Percentiles rank a stretch among this genome's conserved stretches.
These are phyloP conservation scores for Cuculus canorus DNA, from an alignment of 2,797 vertebrate species.

Conservation along the genomic window DNA sequence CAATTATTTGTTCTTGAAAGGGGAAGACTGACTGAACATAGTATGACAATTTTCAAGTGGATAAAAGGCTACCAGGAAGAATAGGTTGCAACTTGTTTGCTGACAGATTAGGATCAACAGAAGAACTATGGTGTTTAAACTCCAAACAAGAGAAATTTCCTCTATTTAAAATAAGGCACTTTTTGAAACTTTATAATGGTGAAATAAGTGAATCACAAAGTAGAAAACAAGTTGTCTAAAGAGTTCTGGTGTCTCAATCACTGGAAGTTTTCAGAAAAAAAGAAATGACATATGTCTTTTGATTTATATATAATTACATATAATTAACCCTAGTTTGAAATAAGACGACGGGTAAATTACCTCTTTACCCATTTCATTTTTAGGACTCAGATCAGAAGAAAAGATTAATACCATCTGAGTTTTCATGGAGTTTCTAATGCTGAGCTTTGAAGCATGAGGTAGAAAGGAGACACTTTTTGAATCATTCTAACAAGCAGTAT, in stretches of 20 bases:
- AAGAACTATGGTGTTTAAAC: not conserved
- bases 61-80: not conserved
- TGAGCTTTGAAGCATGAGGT: not conserved
- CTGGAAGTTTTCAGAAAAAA: not conserved
- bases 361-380: slow-evolving; percentile 1
- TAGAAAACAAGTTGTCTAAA: not conserved
- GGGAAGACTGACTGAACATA: not conserved
- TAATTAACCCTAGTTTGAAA: slow-evolving; percentile 31
- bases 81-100: not conserved
- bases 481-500: not conserved
- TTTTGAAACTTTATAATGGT: not conserved
- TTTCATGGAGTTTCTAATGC: not conserved
- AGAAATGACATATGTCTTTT: not conserved
- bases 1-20: not conserved
- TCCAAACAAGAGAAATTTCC: not conserved
- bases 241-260: slow-evolving; percentile 14
- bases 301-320: slow-evolving; percentile 36
- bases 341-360: not conserved
- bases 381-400: not conserved
- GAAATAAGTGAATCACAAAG: not conserved
- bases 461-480: not conserved
- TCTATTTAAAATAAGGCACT: not conserved
- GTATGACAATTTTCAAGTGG: not conserved
- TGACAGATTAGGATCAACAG: not conserved
- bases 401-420: not conserved